Evolutionary conservation across 2,888 invertebrate genomes (phyloP).

Genomic region (Branchipolynoe longqiensis): DNA sequence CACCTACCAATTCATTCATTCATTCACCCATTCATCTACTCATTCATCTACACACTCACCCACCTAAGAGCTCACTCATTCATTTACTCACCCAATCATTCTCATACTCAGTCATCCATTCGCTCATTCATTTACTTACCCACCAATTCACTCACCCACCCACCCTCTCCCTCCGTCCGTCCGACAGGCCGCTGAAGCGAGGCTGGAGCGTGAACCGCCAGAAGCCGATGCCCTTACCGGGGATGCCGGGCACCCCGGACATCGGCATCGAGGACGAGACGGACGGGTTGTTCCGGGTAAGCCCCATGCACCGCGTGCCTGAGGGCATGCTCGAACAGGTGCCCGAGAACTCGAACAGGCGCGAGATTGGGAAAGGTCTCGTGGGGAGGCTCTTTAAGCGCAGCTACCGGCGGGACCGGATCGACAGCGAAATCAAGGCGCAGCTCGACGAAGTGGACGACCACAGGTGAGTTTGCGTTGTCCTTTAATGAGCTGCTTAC

Average conservation of each 20-base stretch:
- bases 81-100: no score
- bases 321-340: constrained; percentile 88
- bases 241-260: constrained; percentile 63
- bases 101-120: no score
- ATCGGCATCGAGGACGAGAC: constrained; percentile 68
- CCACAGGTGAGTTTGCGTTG: constrained; percentile 84
- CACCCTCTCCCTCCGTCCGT: background rate
- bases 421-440: constrained; percentile 85
- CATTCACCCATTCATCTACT: no score
- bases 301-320: constrained; percentile 75
- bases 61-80: no score
- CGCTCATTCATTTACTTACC: no score
- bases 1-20: no score
- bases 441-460: constrained; percentile 95
- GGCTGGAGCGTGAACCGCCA: constrained; percentile 61
- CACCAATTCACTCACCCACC: no score
- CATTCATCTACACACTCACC: no score
- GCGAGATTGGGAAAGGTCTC: constrained; percentile 92
- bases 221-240: constrained; percentile 68
- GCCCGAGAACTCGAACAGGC: constrained; percentile 93
- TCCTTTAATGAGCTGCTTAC: no score
- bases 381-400: constrained; percentile 90
- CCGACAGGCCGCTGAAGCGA: constrained; percentile 55
- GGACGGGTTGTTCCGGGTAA: constrained; percentile 67
- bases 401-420: constrained; percentile 82